Percentiles rank a stretch among this genome's conserved stretches.
phyloP scores from a whole-genome alignment of 2,888 invertebrate species.

The Glaucopsyche alexis region DNA sequence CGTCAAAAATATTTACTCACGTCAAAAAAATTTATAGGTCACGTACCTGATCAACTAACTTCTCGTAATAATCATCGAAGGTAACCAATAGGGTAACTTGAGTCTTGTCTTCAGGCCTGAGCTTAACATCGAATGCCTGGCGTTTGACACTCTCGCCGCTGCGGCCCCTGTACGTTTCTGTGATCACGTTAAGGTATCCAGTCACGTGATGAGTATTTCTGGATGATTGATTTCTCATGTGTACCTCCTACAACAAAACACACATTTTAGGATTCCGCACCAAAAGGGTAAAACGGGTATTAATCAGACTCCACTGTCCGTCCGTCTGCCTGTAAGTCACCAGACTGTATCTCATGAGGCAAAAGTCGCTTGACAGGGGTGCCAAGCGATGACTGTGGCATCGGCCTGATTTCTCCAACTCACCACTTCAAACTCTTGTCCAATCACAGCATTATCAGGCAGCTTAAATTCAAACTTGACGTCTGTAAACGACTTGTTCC shows the following conservation, averaged over 20 bases:
- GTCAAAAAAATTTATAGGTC: not conserved
- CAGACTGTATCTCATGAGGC: not conserved
- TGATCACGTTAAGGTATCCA: not conserved
- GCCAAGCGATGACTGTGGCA: too few relatives aligned
- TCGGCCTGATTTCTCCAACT: not conserved
- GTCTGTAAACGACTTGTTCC: not conserved
- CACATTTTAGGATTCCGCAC: not conserved
- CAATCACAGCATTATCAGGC: not conserved
- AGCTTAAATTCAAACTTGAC: not conserved
- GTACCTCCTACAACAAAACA: not conserved
- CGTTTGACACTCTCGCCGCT: not conserved
- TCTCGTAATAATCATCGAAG: conserved; percentile 11
- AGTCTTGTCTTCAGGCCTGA: not conserved
- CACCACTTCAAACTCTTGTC: conserved; percentile 23
- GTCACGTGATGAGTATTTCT: not conserved
- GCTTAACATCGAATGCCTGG: not conserved
- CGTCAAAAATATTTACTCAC: too few relatives aligned
- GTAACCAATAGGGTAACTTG: not conserved
- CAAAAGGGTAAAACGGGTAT: too few relatives aligned
- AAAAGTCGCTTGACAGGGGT: too few relatives aligned
- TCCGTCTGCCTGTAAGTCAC: not conserved
- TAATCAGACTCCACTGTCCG: too few relatives aligned
- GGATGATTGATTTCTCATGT: not conserved
- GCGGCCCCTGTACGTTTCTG: not conserved
- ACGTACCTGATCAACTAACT: conserved; percentile 5